Conservation (phyloP, 2,797 vertebrate species). For the Masticophis lateralis region DNA sequence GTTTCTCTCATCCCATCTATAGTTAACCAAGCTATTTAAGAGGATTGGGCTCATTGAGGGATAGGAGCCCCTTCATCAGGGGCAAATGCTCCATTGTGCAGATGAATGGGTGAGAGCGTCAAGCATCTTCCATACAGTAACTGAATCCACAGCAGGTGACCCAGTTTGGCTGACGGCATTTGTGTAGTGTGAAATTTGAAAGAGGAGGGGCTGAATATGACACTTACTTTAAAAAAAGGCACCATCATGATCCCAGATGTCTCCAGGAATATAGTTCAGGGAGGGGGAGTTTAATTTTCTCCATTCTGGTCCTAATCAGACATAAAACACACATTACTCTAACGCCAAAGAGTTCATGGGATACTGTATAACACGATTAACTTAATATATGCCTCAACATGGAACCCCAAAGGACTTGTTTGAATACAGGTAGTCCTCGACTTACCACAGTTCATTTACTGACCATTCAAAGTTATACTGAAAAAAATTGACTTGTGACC, state of each 20-base stretch:
- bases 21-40: conserved; percentile 49
- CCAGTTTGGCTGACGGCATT: neutral
- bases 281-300: neutral
- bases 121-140: neutral
- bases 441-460: neutral
- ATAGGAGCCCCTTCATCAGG: conserved; percentile 47
- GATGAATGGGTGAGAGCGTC: conserved; percentile 14
- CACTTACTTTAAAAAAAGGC: neutral
- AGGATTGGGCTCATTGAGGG: conserved; percentile 51
- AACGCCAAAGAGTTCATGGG: neutral
- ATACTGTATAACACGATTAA: neutral
- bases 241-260: neutral
- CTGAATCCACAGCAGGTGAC: fast-evolving
- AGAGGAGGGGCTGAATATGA: neutral
- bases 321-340: neutral
- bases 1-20: conserved; percentile 52
- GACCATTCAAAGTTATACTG: neutral
- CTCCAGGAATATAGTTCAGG: neutral
- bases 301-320: neutral
- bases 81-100: neutral
- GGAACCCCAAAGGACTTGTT: neutral
- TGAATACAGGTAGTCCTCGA: neutral
- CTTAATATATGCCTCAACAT: neutral
- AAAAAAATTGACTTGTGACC: neutral
- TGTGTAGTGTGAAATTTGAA: neutral